Evolutionary conservation across 2,888 invertebrate genomes (phyloP).

Genomic region (Melieria picta): DNA sequence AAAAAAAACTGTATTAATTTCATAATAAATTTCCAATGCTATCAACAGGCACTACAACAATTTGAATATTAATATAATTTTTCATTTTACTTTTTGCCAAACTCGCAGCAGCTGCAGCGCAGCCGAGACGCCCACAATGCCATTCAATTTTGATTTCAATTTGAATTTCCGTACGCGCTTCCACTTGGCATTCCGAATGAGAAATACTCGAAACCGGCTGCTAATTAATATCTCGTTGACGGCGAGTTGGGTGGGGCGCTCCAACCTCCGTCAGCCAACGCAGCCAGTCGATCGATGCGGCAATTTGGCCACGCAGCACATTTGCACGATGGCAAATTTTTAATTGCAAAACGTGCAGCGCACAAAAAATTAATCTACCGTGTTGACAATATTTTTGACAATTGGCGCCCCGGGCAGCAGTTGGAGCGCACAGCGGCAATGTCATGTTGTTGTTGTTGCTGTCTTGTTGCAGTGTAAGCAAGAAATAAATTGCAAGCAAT

Average conservation of each 20-base stretch:
- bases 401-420: conserved; percentile 22
- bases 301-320: background rate
- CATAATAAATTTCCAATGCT: no score
- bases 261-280: no score
- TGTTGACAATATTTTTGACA: conserved; percentile 42
- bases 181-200: background rate
- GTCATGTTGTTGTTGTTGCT: no score
- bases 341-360: conserved; percentile 29
- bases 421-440: no score
- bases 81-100: no score
- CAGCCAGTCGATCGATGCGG: no score
- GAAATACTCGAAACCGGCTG: background rate
- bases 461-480: background rate
- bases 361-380: conserved; percentile 43
- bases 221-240: background rate
- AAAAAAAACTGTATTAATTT: no score
- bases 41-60: no score
- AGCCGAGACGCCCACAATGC: conserved; percentile 35
- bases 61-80: no score
- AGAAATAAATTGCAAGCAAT: conserved; percentile 43
- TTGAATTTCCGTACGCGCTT: background rate
- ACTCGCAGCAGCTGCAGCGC: no score
- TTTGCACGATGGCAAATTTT: conserved; percentile 15
- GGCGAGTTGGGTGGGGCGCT: no score
- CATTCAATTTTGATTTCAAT: background rate